phyloP scores from a whole-genome alignment of 2,888 invertebrate species.

The Dromius quadrimaculatus region DNA sequence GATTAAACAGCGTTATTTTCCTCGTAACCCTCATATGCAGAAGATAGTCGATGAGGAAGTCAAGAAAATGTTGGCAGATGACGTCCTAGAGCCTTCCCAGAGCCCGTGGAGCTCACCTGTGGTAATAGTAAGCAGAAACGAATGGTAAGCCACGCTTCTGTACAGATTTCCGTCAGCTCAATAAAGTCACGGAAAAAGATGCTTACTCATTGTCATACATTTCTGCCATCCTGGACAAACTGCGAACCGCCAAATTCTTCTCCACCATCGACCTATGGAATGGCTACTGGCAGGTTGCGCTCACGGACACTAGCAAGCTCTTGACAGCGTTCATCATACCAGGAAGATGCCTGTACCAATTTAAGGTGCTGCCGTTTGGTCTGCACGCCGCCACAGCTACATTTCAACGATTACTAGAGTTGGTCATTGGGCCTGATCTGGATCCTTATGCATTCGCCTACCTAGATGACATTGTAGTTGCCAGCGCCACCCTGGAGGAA shows the following conservation, averaged over 20 bases:
- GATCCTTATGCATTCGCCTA: conserved; percentile 56
- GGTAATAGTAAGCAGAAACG: too few relatives aligned
- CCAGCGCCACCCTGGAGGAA: conserved; percentile 53
- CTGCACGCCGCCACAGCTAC: conserved; percentile 56
- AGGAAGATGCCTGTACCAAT: conserved; percentile 58
- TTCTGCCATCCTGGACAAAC: conserved; percentile 56
- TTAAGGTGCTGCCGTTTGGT: conserved; percentile 59
- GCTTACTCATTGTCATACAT: conserved; percentile 58
- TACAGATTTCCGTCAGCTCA: too few relatives aligned
- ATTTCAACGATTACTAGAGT: conserved; percentile 56
- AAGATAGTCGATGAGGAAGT: too few relatives aligned
- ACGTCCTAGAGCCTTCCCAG: too few relatives aligned
- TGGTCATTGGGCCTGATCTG: conserved; percentile 55
- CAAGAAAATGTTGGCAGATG: too few relatives aligned
- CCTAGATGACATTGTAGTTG: conserved; percentile 56
- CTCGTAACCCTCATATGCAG: too few relatives aligned
- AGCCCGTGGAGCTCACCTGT: too few relatives aligned
- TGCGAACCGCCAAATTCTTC: conserved; percentile 56
- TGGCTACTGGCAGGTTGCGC: too few relatives aligned
- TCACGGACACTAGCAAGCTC: conserved; percentile 58
- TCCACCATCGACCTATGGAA: too few relatives aligned
- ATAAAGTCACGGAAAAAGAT: too few relatives aligned
- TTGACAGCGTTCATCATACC: conserved; percentile 59
- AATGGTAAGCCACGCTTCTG: too few relatives aligned
- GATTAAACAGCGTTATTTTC: too few relatives aligned